Conservation (phyloP, 1,140 invertebrate species). For the Chymomyza costata region DNA sequence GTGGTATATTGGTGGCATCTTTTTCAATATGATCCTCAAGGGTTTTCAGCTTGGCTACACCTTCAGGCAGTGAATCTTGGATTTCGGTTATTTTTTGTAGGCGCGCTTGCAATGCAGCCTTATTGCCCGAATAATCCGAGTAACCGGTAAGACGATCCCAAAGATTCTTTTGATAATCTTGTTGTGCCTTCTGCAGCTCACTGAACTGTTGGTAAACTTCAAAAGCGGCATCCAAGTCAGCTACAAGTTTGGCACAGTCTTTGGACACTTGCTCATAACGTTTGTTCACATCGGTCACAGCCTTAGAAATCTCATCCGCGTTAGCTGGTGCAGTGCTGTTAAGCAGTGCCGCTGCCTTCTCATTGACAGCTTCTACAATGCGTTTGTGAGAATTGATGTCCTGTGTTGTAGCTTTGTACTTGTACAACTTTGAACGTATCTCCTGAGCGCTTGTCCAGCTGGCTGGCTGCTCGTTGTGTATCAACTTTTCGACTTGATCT, state of each 20-base stretch:
- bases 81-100: slow-evolving; percentile 86
- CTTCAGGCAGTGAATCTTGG: slow-evolving; percentile 85
- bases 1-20: slow-evolving; percentile 81
- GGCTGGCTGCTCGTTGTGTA: slow-evolving; percentile 83
- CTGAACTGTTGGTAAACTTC: slow-evolving; percentile 89
- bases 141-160: slow-evolving; percentile 88
- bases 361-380: slow-evolving; percentile 90
- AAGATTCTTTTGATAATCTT: slow-evolving; percentile 91
- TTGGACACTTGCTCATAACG: slow-evolving; percentile 84
- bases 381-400: slow-evolving; percentile 93
- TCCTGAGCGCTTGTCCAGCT: slow-evolving; percentile 87
- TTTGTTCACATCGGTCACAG: slow-evolving; percentile 82
- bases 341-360: slow-evolving; percentile 81
- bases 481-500: slow-evolving; percentile 87
- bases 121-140: slow-evolving; percentile 89
- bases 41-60: slow-evolving; percentile 82
- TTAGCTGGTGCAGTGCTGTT: slow-evolving; percentile 79
- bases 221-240: slow-evolving; percentile 83
- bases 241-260: slow-evolving; percentile 80
- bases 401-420: slow-evolving; percentile 90
- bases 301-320: slow-evolving; percentile 79
- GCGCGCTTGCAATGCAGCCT: slow-evolving; percentile 83
- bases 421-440: slow-evolving; percentile 89
- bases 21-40: slow-evolving; percentile 82
- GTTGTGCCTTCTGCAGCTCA: slow-evolving; percentile 88